Evolutionary conservation across 1,140 invertebrate genomes (phyloP).

Genomic region (Lepidurus packardi): DNA sequence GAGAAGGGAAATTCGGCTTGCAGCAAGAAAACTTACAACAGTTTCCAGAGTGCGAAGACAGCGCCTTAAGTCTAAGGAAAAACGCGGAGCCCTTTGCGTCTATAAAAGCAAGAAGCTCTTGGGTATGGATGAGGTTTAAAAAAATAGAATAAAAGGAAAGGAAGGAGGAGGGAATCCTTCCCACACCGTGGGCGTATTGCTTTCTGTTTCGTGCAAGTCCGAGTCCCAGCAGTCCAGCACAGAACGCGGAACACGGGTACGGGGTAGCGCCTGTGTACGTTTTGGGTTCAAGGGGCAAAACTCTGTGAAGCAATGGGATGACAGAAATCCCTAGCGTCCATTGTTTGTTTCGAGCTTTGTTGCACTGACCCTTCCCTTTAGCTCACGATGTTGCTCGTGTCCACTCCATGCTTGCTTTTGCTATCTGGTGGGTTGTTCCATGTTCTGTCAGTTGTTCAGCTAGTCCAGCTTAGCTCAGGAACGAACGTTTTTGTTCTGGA

Average conservation of each 20-base stretch:
- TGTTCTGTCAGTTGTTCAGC: not conserved
- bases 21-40: not conserved
- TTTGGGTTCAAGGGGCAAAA: not conserved
- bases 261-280: not conserved
- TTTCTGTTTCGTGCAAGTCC: too few relatives aligned
- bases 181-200: too few relatives aligned
- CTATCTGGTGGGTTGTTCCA: not conserved
- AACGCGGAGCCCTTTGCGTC: too few relatives aligned
- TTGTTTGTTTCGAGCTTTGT: not conserved
- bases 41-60: not conserved
- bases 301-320: not conserved
- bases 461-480: not conserved
- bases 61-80: not conserved
- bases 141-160: too few relatives aligned
- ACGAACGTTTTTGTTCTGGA: not conserved
- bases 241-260: too few relatives aligned
- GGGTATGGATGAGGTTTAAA: too few relatives aligned
- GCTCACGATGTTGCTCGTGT: not conserved
- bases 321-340: slow-evolving; percentile 18
- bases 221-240: too few relatives aligned
- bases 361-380: not conserved
- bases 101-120: too few relatives aligned
- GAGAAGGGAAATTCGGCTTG: not conserved
- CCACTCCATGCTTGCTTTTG: not conserved
- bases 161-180: too few relatives aligned